Evolutionary conservation across 2,113 vertebrate genomes (phyloP).

Genomic region (Plecturocebus donacophilus): DNA sequence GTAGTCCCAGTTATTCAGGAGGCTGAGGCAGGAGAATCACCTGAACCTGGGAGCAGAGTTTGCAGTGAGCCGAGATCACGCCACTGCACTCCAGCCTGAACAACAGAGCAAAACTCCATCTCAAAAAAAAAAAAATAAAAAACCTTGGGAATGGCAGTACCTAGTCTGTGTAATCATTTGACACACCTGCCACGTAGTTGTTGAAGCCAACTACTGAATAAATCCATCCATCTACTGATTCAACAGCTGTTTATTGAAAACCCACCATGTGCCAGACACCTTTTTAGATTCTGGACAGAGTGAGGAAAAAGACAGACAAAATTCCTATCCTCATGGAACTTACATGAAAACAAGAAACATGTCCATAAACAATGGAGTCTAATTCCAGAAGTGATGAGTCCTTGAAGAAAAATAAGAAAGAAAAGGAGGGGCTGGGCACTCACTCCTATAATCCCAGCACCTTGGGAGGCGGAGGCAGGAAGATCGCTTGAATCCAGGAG

Average conservation of each 20-base stretch:
- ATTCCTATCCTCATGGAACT: not conserved
- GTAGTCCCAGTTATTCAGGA: no score
- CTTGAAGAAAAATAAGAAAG: not conserved
- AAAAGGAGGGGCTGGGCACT: no score
- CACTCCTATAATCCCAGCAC: no score
- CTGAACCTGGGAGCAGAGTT: no score
- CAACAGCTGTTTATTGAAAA: not conserved
- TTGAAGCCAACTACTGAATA: no score
- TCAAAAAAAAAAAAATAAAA: no score
- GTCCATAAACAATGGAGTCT: not conserved
- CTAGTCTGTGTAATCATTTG: not conserved
- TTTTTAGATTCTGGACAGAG: not conserved
- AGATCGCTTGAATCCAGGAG: no score
- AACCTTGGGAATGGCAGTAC: not conserved
- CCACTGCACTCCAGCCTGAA: no score
- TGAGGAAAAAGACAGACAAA: not conserved
- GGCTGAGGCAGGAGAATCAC: no score
- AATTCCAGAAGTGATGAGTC: not conserved
- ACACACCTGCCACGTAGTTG: not conserved
- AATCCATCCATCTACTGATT: not conserved
- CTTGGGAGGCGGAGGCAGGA: no score
- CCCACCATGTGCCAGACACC: not conserved
- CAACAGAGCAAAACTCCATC: no score
- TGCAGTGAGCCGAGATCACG: no score
- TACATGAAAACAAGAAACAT: not conserved